Evolutionary conservation across 2,888 invertebrate species (phyloP), one percentile per base, ranked within the genome.

Genomic region (Acleris sparsana): DNA sequence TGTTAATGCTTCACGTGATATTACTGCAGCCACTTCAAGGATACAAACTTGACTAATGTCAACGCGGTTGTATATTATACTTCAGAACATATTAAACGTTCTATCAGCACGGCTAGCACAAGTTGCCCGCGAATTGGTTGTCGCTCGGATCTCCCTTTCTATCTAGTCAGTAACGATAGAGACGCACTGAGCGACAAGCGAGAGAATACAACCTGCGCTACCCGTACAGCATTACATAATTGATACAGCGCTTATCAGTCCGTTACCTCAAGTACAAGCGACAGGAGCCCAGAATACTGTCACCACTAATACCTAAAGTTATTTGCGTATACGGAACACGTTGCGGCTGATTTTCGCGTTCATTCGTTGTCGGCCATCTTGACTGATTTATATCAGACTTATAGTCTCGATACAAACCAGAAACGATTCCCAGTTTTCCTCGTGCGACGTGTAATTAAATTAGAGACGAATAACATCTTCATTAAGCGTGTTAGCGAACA

Each of bases 341-440:
- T 57, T 52, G 39, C 33, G 33, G 56, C 57, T 53, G 39, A 17
- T 57, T 66, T 62, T 52, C 56, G 52, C 39, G 52, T 57, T 57
- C 66, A 66, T 66, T 62, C 56, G 60, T 57, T 51, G 63, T 69
- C 73, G 65, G 71, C 72, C 72, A 74, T 71, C 69, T 74, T 71
- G 70, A 67, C 70, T 73, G 74, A 82, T 77, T 79, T 78, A 78
- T 72, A 70, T 62, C 68, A 68, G 70, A 71, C 49, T 69, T 70
- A 72, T 68, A 74, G 76, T 74, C 51, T 66, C 62, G 73, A 79
- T 73, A 73, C 69, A 72, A 79, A 69, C 66, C 69, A 69, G 62
- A 59, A 59, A 39, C 58, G 20, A 16, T 59, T 49, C 46, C 39
- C 33, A 67, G 62, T 59, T 67, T 69, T 62, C 56, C 53, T 44